Evolutionary conservation across 2,888 invertebrate species (phyloP).

Genomic region (Raillietiella orientalis): DNA sequence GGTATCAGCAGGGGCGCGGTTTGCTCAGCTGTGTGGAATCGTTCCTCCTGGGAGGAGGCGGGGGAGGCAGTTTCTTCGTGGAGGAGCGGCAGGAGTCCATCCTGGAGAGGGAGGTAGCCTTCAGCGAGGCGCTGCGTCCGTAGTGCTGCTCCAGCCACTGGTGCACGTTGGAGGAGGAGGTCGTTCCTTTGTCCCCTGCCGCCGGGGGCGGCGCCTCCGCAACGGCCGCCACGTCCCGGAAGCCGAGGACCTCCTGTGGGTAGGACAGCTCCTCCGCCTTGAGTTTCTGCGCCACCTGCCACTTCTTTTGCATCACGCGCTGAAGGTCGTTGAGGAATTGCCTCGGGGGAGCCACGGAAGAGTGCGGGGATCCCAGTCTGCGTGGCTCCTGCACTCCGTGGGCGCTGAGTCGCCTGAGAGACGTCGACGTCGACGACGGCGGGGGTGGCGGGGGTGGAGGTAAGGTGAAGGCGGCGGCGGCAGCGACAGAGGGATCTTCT

Average conservation of each 20-base stretch:
- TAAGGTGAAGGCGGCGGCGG: conserved; percentile 6
- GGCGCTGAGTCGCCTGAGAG: conserved; percentile 44
- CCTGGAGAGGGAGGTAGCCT: too few relatives aligned
- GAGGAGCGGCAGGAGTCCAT: too few relatives aligned
- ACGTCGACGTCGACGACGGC: conserved; percentile 11
- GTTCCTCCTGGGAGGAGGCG: too few relatives aligned
- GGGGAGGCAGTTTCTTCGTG: too few relatives aligned
- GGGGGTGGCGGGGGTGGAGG: conserved; percentile 5
- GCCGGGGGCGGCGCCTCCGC: too few relatives aligned
- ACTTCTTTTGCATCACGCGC: conserved; percentile 62
- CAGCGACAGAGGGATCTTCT: conserved; percentile 7
- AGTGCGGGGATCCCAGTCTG: too few relatives aligned
- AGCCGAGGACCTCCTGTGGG: conserved; percentile 65
- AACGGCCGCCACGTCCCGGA: conserved; percentile 18
- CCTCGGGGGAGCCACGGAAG: conserved; percentile 13
- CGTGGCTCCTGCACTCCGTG: too few relatives aligned
- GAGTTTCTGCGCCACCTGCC: conserved; percentile 65
- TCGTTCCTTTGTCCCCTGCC: too few relatives aligned
- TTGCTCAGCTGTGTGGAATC: too few relatives aligned
- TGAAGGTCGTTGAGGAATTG: conserved; percentile 64
- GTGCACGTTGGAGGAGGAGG: too few relatives aligned
- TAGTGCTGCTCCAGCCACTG: conserved; percentile 73
- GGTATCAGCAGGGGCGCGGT: too few relatives aligned
- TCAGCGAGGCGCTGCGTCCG: conserved; percentile 19
- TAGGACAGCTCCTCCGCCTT: conserved; percentile 56